A percentile compares a stretch with the other conserved stretches of the same genome.
These are phyloP conservation scores for Conus canariensis DNA, from an alignment of 2,888 invertebrate species.

Conservation along the genomic window DNA sequence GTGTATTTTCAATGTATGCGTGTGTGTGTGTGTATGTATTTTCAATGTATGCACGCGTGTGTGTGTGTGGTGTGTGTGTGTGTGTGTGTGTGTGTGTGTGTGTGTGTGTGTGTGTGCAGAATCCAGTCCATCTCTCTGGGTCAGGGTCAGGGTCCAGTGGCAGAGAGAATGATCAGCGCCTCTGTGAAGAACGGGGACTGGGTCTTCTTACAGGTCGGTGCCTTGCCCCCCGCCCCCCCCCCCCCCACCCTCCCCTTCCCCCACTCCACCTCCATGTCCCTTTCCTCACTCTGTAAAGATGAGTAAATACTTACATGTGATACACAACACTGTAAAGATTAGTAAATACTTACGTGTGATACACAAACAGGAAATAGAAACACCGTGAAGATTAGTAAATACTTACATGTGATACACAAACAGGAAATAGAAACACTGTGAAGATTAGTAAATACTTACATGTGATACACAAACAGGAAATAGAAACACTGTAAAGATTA, in stretches of 20 bases:
- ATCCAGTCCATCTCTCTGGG: conserved; percentile 79
- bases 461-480: no score
- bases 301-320: no score
- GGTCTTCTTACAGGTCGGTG: conserved; percentile 79
- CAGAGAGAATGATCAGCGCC: conserved; percentile 77
- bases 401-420: no score
- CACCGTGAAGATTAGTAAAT: no score
- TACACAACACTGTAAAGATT: no score
- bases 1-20: background rate
- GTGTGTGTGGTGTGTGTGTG: background rate
- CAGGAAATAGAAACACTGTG: no score
- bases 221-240: conserved; percentile 55
- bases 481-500: no score
- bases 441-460: no score
- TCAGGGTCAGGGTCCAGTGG: conserved; percentile 80
- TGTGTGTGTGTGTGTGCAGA: conserved; percentile 55
- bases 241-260: conserved; percentile 61
- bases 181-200: conserved; percentile 78
- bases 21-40: background rate
- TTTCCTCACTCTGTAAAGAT: background rate
- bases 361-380: no score
- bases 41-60: no score
- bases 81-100: background rate
- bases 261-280: conserved; percentile 73
- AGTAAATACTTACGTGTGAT: no score